phyloP scores from a whole-genome alignment of 2,888 invertebrate species.

The Xanthostigma xanthostigma region DNA sequence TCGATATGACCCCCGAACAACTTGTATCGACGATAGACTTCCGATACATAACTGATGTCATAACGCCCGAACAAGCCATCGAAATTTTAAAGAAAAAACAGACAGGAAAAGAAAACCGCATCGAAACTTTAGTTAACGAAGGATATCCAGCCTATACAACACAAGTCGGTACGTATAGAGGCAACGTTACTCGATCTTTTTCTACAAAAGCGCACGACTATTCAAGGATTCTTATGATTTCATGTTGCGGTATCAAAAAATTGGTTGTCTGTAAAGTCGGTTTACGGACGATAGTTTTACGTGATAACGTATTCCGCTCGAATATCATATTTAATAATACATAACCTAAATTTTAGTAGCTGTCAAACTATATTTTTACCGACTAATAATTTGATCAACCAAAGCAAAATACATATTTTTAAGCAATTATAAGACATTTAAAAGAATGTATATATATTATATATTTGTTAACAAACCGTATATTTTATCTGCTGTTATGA shows the following conservation, averaged over 20 bases:
- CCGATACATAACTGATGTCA: constrained; percentile 64
- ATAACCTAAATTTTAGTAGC: no score
- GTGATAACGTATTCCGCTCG: no score
- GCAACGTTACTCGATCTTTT: neutral
- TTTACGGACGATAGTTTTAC: no score
- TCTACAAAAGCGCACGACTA: neutral
- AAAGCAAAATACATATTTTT: no score
- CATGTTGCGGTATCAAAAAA: neutral
- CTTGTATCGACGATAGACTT: constrained; percentile 80
- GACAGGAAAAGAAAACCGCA: constrained; percentile 42
- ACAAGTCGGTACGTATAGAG: constrained; percentile 45
- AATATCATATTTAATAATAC: no score
- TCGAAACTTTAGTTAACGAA: constrained; percentile 40
- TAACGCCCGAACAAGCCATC: constrained; percentile 72
- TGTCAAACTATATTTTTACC: no score
- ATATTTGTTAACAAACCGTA: no score
- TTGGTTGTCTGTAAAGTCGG: no score
- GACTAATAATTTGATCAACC: no score
- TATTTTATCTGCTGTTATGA: no score
- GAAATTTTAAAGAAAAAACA: constrained; percentile 44
- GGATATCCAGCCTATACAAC: constrained; percentile 86
- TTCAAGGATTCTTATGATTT: neutral
- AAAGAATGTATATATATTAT: no score
- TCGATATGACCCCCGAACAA: constrained; percentile 71
- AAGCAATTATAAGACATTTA: no score